Evolutionary conservation across 2,113 vertebrate species (phyloP).

Genomic region (Trogon melanurus): DNA sequence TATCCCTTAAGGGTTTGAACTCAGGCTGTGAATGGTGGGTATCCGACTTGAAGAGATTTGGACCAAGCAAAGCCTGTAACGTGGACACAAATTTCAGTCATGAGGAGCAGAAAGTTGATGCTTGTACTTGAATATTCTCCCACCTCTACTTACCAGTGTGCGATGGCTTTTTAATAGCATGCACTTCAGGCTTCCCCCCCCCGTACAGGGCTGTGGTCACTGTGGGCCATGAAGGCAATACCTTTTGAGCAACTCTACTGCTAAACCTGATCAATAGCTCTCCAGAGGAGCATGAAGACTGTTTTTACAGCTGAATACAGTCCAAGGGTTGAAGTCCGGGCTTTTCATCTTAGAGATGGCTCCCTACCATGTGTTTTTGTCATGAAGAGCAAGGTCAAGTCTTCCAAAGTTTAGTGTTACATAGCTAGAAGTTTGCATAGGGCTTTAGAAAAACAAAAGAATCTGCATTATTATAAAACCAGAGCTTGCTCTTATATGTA

Average conservation of each 20-base stretch:
- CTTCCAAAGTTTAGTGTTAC: background rate
- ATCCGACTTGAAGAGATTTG: background rate
- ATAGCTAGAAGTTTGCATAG: background rate
- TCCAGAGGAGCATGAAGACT: background rate
- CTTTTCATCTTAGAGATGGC: background rate
- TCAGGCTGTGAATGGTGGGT: background rate
- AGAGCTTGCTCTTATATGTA: background rate
- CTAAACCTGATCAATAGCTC: background rate
- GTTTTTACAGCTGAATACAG: background rate
- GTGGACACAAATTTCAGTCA: background rate
- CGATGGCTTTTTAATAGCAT: background rate
- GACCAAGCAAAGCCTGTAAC: background rate
- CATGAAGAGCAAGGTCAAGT: background rate
- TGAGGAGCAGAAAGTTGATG: background rate
- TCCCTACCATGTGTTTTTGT: background rate
- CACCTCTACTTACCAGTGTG: background rate
- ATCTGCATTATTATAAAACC: background rate
- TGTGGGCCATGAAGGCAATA: background rate
- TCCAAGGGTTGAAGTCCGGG: background rate
- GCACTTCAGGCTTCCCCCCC: background rate
- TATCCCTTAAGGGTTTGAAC: background rate
- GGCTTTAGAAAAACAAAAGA: background rate
- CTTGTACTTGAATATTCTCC: background rate
- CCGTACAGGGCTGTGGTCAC: background rate
- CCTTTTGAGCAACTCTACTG: background rate